Percentiles rank a stretch among this genome's conserved stretches.
These are phyloP conservation scores for Apteryx owenii DNA, from an alignment of 2,113 vertebrate genomes.

Conservation along the genomic window DNA sequence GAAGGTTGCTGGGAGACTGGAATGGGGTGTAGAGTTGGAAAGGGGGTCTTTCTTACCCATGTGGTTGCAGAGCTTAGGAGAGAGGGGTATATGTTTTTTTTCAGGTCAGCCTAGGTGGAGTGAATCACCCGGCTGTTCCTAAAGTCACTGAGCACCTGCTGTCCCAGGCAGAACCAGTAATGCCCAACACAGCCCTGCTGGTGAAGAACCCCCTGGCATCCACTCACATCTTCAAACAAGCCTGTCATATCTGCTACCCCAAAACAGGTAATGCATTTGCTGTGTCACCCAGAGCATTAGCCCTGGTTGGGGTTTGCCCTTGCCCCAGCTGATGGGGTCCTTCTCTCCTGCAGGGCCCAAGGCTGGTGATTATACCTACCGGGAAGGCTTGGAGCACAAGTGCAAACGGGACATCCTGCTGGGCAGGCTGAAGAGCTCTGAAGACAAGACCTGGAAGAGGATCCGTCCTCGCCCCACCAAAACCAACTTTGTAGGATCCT, in stretches of 20 bases:
- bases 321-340: neutral
- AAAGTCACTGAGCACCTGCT: conserved; percentile 28
- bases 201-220: conserved; percentile 90
- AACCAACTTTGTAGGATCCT: conserved; percentile 87
- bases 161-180: conserved; percentile 67
- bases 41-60: neutral
- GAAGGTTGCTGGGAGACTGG: neutral
- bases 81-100: neutral
- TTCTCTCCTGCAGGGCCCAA: conserved; percentile 77
- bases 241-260: conserved; percentile 89
- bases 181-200: conserved; percentile 86
- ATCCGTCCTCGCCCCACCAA: conserved; percentile 86
- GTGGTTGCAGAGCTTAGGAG: neutral
- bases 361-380: conserved; percentile 86
- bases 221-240: conserved; percentile 92
- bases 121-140: conserved; percentile 38
- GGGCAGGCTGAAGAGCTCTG: conserved; percentile 78
- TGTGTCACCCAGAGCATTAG: neutral
- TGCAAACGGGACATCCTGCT: conserved; percentile 88
- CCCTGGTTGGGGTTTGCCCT: neutral
- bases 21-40: neutral
- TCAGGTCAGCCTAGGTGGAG: conserved; percentile 54
- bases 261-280: conserved; percentile 85
- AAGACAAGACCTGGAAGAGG: conserved; percentile 91
- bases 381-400: conserved; percentile 86